Conservation (phyloP, 1,140 invertebrate genomes). For the Brachionus koreanus region DNA sequence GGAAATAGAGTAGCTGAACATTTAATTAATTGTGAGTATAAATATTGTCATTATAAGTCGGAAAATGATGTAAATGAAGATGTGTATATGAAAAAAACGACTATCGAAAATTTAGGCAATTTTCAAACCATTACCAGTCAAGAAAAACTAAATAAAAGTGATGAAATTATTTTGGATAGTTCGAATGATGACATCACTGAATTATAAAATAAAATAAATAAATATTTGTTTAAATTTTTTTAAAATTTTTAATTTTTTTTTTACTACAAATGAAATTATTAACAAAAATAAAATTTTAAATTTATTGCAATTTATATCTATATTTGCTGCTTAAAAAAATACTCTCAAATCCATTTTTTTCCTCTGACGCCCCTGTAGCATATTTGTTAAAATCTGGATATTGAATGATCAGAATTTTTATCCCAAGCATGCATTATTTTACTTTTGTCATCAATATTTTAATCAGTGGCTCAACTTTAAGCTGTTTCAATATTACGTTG, state of each 20-base stretch:
- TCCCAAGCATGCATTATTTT: no score
- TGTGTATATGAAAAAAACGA: neutral
- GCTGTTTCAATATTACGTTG: no score
- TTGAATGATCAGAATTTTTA: no score
- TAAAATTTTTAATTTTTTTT: neutral
- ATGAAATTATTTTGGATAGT: constrained; percentile 37
- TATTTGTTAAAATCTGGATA: no score
- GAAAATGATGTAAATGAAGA: neutral
- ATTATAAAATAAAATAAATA: neutral
- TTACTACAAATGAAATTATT: neutral
- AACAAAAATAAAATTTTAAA: neutral
- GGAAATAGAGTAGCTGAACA: constrained; percentile 40
- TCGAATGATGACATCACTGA: neutral
- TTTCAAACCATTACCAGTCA: neutral
- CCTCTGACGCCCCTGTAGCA: no score
- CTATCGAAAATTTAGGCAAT: constrained; percentile 10
- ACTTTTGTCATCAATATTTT: no score
- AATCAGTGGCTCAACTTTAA: no score
- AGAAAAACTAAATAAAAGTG: constrained; percentile 18
- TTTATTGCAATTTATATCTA: neutral
- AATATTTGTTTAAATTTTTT: neutral
- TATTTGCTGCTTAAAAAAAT: no score
- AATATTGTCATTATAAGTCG: constrained; percentile 8
- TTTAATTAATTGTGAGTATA: constrained; percentile 30
- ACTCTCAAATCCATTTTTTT: no score